Conservation (phyloP, 2,797 vertebrate species). For the Aselliscus stoliczkanus region DNA sequence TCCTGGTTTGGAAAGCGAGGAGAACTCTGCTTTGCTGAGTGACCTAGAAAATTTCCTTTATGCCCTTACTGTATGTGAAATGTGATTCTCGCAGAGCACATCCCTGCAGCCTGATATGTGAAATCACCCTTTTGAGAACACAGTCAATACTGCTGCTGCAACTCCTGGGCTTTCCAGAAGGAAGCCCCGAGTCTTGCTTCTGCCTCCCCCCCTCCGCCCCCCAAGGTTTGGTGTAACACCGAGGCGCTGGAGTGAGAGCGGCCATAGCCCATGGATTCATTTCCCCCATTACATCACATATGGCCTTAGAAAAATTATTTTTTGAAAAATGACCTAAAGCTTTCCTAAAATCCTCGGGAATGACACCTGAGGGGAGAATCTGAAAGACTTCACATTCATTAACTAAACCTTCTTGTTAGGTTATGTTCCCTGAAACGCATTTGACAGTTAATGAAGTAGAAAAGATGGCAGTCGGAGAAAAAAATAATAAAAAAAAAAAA, state of each 20-base stretch:
- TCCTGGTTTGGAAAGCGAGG: neutral
- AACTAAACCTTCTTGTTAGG: constrained; percentile 71
- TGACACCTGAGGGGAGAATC: constrained; percentile 60
- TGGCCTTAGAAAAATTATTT: constrained; percentile 53
- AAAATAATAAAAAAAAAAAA: constrained; percentile 74
- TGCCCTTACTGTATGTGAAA: neutral
- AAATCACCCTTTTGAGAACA: neutral
- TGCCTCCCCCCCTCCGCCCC: neutral
- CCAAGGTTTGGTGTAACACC: neutral
- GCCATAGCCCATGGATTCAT: neutral
- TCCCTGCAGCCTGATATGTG: neutral
- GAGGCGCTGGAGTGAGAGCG: neutral
- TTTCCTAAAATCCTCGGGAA: constrained; percentile 62
- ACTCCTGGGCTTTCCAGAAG: neutral
- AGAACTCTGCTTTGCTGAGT: neutral
- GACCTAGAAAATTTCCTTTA: constrained; percentile 5
- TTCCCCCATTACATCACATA: neutral
- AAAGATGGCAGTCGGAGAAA: constrained; percentile 64
- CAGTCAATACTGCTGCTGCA: accelerated
- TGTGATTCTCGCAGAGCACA: accelerated
- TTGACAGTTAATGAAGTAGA: constrained; percentile 74
- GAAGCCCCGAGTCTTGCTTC: neutral
- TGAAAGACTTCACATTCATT: constrained; percentile 60
- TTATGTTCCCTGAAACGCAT: constrained; percentile 61
- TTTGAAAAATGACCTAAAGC: constrained; percentile 59